These are phyloP conservation scores for Xenentodon cancila DNA, from an alignment of 2,797 vertebrate species.

Conservation along the genomic window DNA sequence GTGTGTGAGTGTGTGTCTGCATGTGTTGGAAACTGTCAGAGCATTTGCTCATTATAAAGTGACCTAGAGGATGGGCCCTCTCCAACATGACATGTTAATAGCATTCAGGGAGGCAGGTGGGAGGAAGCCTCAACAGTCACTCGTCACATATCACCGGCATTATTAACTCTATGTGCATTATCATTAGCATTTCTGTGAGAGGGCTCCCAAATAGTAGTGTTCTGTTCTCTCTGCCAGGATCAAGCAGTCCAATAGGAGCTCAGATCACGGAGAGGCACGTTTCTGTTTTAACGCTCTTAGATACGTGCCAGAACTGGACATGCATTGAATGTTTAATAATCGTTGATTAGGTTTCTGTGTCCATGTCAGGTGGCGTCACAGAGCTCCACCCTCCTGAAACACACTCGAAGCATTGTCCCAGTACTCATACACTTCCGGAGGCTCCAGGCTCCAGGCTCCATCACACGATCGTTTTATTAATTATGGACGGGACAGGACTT, in stretches of 20 bases:
- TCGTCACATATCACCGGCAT: slow-evolving; percentile 40
- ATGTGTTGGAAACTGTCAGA: slow-evolving; percentile 87
- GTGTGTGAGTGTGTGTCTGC: slow-evolving; percentile 21
- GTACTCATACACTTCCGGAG: no score
- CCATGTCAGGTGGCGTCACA: background rate
- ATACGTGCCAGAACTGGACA: background rate
- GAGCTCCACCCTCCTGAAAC: background rate
- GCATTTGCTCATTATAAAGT: slow-evolving; percentile 92
- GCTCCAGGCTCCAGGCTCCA: no score
- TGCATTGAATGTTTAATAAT: background rate
- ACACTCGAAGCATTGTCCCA: no score
- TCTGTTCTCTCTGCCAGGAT: slow-evolving; percentile 82
- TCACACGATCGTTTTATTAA: no score
- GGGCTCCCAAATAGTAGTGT: slow-evolving; percentile 14
- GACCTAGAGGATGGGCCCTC: slow-evolving; percentile 86
- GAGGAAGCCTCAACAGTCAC: slow-evolving; percentile 76
- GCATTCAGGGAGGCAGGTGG: slow-evolving; percentile 88
- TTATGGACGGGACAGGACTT: no score
- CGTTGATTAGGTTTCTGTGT: background rate
- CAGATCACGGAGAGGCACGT: slow-evolving; percentile 39
- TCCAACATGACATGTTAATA: slow-evolving; percentile 88
- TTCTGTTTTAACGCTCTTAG: background rate
- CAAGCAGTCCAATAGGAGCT: slow-evolving; percentile 49
- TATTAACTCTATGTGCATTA: slow-evolving; percentile 48
- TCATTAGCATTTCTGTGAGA: slow-evolving; percentile 51